A percentile compares a stretch with the other conserved stretches of the same genome.
Conservation (phyloP, 2,113 vertebrate genomes). For the Sisor rabdophorus region DNA sequence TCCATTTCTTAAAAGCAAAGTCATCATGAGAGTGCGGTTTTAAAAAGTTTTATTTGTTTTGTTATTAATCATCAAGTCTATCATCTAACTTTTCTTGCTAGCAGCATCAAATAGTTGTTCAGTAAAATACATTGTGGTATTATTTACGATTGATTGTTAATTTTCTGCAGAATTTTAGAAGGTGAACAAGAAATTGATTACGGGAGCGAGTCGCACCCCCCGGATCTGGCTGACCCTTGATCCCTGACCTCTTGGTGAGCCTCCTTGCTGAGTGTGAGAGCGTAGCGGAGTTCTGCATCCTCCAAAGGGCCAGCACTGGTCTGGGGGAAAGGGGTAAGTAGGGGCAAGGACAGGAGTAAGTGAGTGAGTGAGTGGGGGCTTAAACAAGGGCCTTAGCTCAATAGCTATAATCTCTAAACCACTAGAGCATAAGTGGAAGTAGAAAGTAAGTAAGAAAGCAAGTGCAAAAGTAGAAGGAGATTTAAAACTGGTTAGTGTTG, state of each 20-base stretch:
- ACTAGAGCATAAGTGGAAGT: background rate
- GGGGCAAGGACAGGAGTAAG: slow-evolving; percentile 61
- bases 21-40: background rate
- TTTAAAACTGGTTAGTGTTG: slow-evolving; percentile 2
- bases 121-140: background rate
- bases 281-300: slow-evolving; percentile 86
- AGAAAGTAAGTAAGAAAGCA: background rate
- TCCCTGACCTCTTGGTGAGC: slow-evolving; percentile 85
- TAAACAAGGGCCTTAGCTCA: slow-evolving; percentile 23
- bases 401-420: background rate
- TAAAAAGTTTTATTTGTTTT: background rate
- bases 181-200: slow-evolving; percentile 17
- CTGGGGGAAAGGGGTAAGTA: slow-evolving; percentile 58
- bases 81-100: background rate
- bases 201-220: slow-evolving; percentile 23
- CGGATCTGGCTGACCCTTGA: slow-evolving; percentile 46
- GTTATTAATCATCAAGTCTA: too few relatives aligned
- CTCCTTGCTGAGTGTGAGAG: slow-evolving; percentile 87
- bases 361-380: slow-evolving; percentile 41
- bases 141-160: slow-evolving; percentile 24
- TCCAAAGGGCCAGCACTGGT: slow-evolving; percentile 75
- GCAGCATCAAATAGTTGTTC: background rate
- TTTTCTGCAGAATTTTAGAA: slow-evolving; percentile 7
- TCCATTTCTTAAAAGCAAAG: background rate
- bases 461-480: background rate